These are phyloP conservation scores for Gyps fulvus DNA, from an alignment of 2,113 vertebrate species.

Conservation along the genomic window DNA sequence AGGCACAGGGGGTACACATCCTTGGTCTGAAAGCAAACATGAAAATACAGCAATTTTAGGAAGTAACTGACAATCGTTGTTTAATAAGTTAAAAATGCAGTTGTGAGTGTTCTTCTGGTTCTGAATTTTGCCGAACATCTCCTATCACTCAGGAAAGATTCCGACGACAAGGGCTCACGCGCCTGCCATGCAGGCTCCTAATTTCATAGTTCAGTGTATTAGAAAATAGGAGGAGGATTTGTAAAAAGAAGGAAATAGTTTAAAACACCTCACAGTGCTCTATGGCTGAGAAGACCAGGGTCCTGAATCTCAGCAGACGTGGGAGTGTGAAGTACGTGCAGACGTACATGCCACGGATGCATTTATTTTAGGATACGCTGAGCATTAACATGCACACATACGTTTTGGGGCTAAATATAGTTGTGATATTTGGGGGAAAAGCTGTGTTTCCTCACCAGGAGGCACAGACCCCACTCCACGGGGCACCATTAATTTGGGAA, in stretches of 20 bases:
- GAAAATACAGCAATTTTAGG: background rate
- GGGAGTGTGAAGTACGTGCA: background rate
- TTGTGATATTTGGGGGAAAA: background rate
- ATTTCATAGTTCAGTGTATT: conserved; percentile 24
- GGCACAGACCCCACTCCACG: background rate
- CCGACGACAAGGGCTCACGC: background rate
- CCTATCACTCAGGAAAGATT: background rate
- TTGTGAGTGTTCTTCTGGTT: background rate
- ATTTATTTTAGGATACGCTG: background rate
- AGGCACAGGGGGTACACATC: background rate
- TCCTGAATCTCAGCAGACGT: background rate
- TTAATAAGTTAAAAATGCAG: background rate
- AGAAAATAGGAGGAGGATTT: background rate
- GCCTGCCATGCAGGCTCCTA: background rate
- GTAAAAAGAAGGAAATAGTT: background rate
- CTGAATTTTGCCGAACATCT: background rate
- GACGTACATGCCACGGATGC: background rate
- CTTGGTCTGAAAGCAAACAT: background rate
- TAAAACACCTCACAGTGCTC: background rate
- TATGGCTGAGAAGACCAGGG: background rate
- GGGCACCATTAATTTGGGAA: background rate
- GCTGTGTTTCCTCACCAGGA: background rate
- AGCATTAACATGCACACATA: background rate
- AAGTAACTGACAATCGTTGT: no score
- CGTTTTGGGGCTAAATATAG: no score